phyloP scores from a whole-genome alignment of 2,113 vertebrate genomes.

The Theristicus caerulescens region DNA sequence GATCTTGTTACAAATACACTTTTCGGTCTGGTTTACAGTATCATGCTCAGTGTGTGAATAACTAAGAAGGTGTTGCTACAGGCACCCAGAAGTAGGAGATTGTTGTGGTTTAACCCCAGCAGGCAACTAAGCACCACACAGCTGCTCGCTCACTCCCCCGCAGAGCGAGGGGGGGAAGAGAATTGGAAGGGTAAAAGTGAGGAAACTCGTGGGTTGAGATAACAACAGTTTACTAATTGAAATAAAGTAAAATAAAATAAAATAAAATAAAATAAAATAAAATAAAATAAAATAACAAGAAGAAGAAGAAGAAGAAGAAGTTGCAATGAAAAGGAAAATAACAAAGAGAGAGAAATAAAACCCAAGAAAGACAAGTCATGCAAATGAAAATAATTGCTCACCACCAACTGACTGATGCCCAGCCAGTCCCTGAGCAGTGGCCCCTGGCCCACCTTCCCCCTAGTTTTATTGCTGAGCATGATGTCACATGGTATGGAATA shows the following conservation, averaged over 20 bases:
- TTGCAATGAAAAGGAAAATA: too few relatives aligned
- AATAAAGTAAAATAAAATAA: background rate
- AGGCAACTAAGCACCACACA: background rate
- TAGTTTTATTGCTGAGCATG: too few relatives aligned
- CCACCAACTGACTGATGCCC: background rate
- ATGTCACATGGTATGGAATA: too few relatives aligned
- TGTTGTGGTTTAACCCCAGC: background rate
- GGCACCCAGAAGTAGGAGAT: background rate
- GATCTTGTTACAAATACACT: background rate
- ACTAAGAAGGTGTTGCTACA: background rate
- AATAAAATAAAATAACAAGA: too few relatives aligned
- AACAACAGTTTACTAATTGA: background rate
- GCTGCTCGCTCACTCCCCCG: background rate
- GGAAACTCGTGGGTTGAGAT: background rate
- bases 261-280: background rate
- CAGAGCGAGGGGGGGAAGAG: background rate
- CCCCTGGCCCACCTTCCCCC: too few relatives aligned
- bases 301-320: too few relatives aligned
- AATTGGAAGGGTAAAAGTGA: background rate
- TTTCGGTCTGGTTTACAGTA: background rate
- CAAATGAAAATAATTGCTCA: background rate
- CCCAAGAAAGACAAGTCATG: background rate
- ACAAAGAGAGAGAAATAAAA: too few relatives aligned
- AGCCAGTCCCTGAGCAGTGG: too few relatives aligned
- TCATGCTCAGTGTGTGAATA: background rate